A percentile compares a stretch with the other conserved stretches of the same genome.
Conservation (phyloP, 2,113 vertebrate species). For the Pyrgilauda ruficollis region DNA sequence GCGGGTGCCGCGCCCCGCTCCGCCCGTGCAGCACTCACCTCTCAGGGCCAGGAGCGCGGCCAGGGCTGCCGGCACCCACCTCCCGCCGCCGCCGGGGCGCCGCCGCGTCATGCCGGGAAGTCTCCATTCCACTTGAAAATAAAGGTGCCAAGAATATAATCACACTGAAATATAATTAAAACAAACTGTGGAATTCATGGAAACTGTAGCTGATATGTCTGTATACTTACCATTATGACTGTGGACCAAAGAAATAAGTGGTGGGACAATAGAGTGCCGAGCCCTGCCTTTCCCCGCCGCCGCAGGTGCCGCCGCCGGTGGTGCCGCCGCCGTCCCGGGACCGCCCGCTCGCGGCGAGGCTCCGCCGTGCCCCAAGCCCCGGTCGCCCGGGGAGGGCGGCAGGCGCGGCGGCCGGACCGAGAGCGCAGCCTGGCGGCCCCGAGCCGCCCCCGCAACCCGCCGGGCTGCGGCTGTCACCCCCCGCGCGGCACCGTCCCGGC, state of each 20-base stretch:
- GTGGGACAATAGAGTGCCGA: too few relatives aligned
- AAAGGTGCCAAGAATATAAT: too few relatives aligned
- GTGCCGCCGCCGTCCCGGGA: neutral
- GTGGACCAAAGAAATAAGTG: too few relatives aligned
- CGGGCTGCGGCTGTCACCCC: conserved; percentile 24
- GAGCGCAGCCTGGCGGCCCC: conserved; percentile 67
- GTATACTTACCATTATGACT: too few relatives aligned
- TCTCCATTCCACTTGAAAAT: too few relatives aligned
- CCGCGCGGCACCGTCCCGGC: conserved; percentile 29
- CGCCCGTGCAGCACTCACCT: conserved; percentile 57
- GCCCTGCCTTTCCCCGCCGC: neutral
- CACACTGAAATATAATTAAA: too few relatives aligned
- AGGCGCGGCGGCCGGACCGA: conserved; percentile 36
- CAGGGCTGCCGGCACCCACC: conserved; percentile 64
- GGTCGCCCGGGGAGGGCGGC: conserved; percentile 11
- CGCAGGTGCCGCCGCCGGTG: neutral
- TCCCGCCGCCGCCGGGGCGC: conserved; percentile 27
- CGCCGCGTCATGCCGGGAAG: too few relatives aligned
- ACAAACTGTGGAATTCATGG: too few relatives aligned
- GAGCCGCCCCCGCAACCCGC: conserved; percentile 22
- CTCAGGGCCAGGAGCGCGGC: conserved; percentile 65
- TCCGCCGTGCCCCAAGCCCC: neutral
- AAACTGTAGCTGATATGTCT: too few relatives aligned
- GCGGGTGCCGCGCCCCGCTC: neutral
- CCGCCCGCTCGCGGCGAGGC: neutral